These are phyloP conservation scores for Tachina fera DNA, from an alignment of 2,888 invertebrate species.

Conservation along the genomic window DNA sequence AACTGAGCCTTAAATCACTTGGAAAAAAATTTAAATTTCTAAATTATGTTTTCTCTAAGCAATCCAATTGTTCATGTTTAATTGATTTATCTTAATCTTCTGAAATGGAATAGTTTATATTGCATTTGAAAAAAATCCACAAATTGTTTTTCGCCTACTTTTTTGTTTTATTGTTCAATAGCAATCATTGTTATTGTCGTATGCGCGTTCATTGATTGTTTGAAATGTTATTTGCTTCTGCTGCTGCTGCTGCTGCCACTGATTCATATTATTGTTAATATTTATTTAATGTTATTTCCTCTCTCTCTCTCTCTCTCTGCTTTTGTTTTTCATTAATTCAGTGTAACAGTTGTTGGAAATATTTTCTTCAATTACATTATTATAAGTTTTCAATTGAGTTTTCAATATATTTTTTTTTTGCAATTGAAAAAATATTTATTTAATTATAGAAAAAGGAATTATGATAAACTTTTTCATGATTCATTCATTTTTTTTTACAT, in stretches of 20 bases:
- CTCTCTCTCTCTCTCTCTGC: neutral
- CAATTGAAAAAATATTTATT: constrained; percentile 4
- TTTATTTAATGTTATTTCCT: constrained; percentile 6
- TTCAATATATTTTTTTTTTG: constrained; percentile 13
- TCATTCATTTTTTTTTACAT: neutral
- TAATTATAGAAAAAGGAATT: neutral
- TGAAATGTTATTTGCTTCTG: constrained; percentile 25
- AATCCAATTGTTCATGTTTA: neutral
- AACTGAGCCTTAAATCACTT: too few species aligned
- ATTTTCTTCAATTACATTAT: constrained; percentile 26
- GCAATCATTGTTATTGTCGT: constrained; percentile 1
- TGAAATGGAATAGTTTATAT: neutral
- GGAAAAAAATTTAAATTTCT: too few species aligned
- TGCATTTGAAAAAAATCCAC: neutral
- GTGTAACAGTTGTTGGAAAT: constrained; percentile 36
- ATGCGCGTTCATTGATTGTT: constrained; percentile 1
- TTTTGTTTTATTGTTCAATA: neutral
- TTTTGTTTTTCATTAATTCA: neutral
- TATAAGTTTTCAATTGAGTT: constrained; percentile 25
- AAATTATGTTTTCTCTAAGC: too few species aligned
- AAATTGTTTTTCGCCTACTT: neutral
- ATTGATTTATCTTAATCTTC: neutral
- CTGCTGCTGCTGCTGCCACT: neutral
- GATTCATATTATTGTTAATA: constrained; percentile 30
- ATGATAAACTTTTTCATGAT: constrained; percentile 7